A percentile compares a stretch with the other conserved stretches of the same genome.
phyloP scores from a whole-genome alignment of 2,797 vertebrate species.

The Lepus townsendii region DNA sequence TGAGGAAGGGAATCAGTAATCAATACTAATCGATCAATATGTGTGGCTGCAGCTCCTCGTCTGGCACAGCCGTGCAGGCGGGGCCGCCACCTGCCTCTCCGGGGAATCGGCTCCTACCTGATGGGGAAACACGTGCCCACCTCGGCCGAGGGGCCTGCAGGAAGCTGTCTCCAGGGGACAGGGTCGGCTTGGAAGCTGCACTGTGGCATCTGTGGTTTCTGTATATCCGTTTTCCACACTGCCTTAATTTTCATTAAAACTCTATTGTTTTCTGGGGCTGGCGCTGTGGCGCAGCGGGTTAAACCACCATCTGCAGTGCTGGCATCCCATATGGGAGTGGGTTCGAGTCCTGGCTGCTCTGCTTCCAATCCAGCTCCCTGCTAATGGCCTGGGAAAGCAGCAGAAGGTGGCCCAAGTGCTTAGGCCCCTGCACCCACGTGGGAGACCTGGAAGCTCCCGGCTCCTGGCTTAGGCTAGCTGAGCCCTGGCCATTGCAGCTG shows the following conservation, averaged over 20 bases:
- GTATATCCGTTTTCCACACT: neutral
- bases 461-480: no score
- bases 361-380: no score
- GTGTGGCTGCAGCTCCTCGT: constrained; percentile 77
- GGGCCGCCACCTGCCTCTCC: constrained; percentile 81
- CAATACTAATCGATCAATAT: constrained; percentile 60
- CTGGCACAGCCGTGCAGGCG: constrained; percentile 66
- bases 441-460: no score
- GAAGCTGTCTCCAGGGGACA: neutral
- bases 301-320: no score
- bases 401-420: no score
- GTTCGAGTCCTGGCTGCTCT: no score
- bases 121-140: constrained; percentile 73
- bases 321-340: no score
- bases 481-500: no score
- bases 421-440: no score
- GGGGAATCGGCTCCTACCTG: constrained; percentile 83
- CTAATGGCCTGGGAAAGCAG: no score
- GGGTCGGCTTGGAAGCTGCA: neutral
- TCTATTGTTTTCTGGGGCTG: no score
- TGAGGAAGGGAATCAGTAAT: constrained; percentile 63
- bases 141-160: constrained; percentile 59
- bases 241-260: neutral
- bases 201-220: neutral
- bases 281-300: no score